Base-by-base conservation (phyloP, 2,797 vertebrate genomes). In the Peromyscus attwateri region DNA sequence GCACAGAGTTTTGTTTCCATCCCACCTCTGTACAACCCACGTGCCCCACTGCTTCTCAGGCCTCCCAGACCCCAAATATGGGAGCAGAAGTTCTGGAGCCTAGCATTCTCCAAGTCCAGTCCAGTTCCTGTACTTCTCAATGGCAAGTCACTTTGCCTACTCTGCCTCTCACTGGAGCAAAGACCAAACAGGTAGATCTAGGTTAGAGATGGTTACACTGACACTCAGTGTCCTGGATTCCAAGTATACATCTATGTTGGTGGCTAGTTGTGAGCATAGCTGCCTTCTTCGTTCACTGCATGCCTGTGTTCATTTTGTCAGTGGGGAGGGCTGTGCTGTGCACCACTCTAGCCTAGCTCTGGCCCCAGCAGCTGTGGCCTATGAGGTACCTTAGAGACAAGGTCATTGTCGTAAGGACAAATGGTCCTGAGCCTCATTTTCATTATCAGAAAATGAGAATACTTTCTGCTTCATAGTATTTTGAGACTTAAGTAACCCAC, bases 1-100 rank as follows among this genome's bases (percentile, higher is more conserved):
- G 8, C 5, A 12, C 0, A 1, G 23, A 40, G 27, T 40, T 1
- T 57, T 60, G 3, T 0, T 12, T 7, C 81, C 91, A n/a, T 3
- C 25, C 25, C 0, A 40, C 13, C n/a, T 49, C 10, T 0, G 0
- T 0, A 66, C 75, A 37, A 16, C 34, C 16, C 10, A 1, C 31
- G 19, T 11, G 3, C 25, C 19, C n/a, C 31, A 8, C 2, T 34
- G 77, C 62, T 76, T 84, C 87, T 70, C 62, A 25, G 88, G 62
- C 13, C 55, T 8, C 21, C 3, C 3, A 21, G 49, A 76, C 6
- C 92, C 29, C 43, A 76, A 68, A 70, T 21, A 4, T 46, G 27
- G 40, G 37, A 83, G 37, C 27, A 83, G 40, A 27, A 64, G 37
- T 64, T 64, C 25, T 25, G 17, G 57, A 64, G 57, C 37, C 81